Conservation (phyloP, 2,888 invertebrate genomes). For the Blastobasis adustella region DNA sequence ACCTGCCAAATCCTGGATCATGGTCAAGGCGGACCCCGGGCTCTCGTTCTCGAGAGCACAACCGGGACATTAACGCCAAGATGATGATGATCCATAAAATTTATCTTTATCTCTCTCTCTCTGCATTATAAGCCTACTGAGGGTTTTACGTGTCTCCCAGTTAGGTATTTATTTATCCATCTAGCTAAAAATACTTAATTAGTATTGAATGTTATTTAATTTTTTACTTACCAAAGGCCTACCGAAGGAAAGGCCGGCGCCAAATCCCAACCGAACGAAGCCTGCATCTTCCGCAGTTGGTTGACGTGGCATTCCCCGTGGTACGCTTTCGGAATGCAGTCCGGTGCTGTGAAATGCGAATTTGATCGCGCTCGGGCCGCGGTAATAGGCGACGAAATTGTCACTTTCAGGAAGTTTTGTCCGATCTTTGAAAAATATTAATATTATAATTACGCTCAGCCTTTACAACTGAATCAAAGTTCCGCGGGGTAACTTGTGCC, state of each 20-base stretch:
- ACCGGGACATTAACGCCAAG: too few relatives aligned
- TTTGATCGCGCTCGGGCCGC: slow-evolving; percentile 66
- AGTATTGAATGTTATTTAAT: not conserved
- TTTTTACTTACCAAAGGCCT: slow-evolving; percentile 86
- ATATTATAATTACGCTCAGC: too few relatives aligned
- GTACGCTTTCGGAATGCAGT: slow-evolving; percentile 83
- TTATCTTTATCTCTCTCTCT: too few relatives aligned
- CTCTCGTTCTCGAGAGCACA: too few relatives aligned
- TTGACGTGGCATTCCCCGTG: slow-evolving; percentile 95
- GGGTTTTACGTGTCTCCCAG: too few relatives aligned
- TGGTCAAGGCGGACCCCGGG: too few relatives aligned
- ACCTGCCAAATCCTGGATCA: too few relatives aligned
- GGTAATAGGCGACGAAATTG: slow-evolving; percentile 78
- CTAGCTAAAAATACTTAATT: not conserved
- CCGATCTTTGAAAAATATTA: slow-evolving; percentile 46
- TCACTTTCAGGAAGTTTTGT: slow-evolving; percentile 76
- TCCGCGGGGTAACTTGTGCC: too few relatives aligned
- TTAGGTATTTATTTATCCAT: too few relatives aligned
- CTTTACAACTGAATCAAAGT: too few relatives aligned
- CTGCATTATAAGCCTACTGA: too few relatives aligned
- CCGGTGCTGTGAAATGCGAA: slow-evolving; percentile 78
- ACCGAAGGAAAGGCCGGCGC: slow-evolving; percentile 95
- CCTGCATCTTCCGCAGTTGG: slow-evolving; percentile 93
- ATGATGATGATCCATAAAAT: too few relatives aligned
- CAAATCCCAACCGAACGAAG: slow-evolving; percentile 98